phyloP scores from a whole-genome alignment of 1,140 invertebrate genomes.

The Propsilocerus akamusi region DNA sequence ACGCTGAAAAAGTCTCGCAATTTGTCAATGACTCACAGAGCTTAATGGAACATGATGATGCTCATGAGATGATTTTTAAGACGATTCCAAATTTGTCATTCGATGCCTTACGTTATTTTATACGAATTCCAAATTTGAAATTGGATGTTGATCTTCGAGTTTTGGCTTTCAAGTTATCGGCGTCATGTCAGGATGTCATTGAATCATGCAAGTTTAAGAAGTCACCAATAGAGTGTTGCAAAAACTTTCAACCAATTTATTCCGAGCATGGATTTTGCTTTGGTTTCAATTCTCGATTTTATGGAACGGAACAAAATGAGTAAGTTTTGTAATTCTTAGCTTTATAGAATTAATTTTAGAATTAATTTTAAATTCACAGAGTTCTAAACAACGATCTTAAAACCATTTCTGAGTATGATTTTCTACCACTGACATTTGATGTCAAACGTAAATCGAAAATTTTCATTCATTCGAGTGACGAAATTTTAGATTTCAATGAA shows the following conservation, averaged over 20 bases:
- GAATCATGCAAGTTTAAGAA: conserved; percentile 39
- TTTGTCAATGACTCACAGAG: background rate
- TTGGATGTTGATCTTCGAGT: background rate
- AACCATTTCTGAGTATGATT: conserved; percentile 23
- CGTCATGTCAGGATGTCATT: conserved; percentile 32
- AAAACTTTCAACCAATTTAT: conserved; percentile 37
- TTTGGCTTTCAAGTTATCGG: conserved; percentile 25
- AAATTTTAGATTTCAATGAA: conserved; percentile 13
- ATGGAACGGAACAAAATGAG: conserved; percentile 17
- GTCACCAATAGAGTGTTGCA: conserved; percentile 35
- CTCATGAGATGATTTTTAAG: too few relatives aligned
- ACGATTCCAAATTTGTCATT: background rate
- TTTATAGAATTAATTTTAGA: background rate
- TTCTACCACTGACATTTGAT: conserved; percentile 19
- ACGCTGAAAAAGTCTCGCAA: background rate
- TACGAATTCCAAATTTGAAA: too few relatives aligned
- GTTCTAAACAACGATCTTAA: background rate
- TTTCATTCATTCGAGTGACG: conserved; percentile 44
- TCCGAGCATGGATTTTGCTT: conserved; percentile 53
- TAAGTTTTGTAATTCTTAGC: conserved; percentile 10
- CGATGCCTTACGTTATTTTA: too few relatives aligned
- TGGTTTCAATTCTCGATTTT: conserved; percentile 40
- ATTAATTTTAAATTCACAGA: conserved; percentile 8
- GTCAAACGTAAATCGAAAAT: conserved; percentile 22
- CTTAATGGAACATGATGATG: too few relatives aligned